Base-by-base conservation (phyloP, 2,797 vertebrate genomes). In the Pteropus rufus region DNA sequence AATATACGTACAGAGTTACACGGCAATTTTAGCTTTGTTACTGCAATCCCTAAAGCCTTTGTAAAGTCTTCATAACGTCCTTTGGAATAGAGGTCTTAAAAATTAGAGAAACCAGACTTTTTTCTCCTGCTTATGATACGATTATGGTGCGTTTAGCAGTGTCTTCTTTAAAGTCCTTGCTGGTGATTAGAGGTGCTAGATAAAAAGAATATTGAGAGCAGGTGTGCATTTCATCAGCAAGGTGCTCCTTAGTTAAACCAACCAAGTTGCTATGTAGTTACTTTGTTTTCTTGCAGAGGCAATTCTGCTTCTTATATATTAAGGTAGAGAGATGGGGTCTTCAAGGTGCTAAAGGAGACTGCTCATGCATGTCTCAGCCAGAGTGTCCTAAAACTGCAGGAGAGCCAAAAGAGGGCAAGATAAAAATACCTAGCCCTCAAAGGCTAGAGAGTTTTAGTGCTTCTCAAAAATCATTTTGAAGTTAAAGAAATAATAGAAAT, bases 31-130 rank as follows among this genome's bases (percentile, higher is more conserved):
- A 93, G 39, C n/a, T 83, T 94, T 72, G 96, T 93, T 96, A n/a
- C 97, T 96, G 97, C 82, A 96, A 97, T 93, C 83, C 90, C 70
- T 60, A 96, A 97, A 93, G 76, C 75, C 89, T 94, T 96, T 94
- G 91, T 83, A 90, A 91, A 7, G 29, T 64, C 69, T 95, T 85
- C 44, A 91, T 41, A 95, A 97, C 98, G 92, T n/a, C 58, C 95
- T 97, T 89, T 81, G 84, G 62, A 80, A 93, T 54, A 93, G 31
- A 97, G 65, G 36, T 95, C 95, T 96, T 96, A 92, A 96, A 81
- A 96, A 86, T 26, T 73, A 93, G 89, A 97, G 73, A 98, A 49
- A 79, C 2, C 75, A 97, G 89, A 86, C 93, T 87, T 91, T 56
- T 80, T 87, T 90, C 94, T 56, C 23, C 23, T 81, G 39, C 41